phyloP scores from a whole-genome alignment of 2,113 vertebrate species.

The Apteryx owenii region DNA sequence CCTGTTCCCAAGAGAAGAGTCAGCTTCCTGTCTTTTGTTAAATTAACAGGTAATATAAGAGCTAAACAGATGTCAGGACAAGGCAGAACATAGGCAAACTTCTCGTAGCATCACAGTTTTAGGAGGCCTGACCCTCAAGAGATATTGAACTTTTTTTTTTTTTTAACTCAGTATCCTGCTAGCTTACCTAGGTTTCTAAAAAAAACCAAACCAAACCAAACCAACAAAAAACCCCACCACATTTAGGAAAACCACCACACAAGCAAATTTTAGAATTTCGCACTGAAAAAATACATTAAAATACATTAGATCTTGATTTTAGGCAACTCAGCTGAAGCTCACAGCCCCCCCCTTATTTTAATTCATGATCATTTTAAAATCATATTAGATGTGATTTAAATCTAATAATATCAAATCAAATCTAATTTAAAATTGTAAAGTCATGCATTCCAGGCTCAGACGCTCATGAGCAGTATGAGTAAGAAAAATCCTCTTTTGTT shows the following conservation, averaged over 20 bases:
- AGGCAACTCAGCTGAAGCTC: background rate
- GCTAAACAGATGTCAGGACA: background rate
- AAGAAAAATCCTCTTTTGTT: background rate
- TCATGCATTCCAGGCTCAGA: background rate
- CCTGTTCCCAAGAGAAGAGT: background rate
- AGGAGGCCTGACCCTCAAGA: background rate
- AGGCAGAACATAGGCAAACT: background rate
- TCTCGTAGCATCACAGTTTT: background rate
- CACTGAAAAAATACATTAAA: background rate
- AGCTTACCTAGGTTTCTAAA: background rate
- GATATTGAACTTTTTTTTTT: background rate
- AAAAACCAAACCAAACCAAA: background rate
- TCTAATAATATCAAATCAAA: background rate
- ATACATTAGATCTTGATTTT: background rate
- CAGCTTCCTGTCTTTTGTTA: background rate
- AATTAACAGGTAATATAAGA: background rate
- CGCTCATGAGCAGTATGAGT: background rate
- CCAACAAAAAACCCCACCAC: background rate
- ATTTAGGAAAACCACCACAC: background rate
- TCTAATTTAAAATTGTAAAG: background rate
- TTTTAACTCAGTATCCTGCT: background rate
- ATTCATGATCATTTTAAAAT: background rate
- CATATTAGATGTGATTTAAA: background rate
- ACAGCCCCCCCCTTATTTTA: background rate
- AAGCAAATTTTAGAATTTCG: background rate